Base-by-base conservation (phyloP, 2,113 vertebrate genomes). In the Choloepus hoffmanni region DNA sequence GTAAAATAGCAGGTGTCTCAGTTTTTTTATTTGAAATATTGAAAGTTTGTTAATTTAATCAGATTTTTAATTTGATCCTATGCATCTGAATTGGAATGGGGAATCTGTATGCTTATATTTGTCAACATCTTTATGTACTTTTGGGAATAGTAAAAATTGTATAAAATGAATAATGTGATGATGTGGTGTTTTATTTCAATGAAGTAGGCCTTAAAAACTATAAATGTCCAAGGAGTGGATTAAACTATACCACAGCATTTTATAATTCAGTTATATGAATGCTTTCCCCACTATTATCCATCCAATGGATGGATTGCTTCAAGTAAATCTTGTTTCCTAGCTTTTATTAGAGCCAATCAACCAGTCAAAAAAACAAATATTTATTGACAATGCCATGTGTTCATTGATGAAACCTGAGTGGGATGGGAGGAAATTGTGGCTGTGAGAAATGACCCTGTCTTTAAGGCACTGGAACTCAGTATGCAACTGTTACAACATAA, bases 281-380 rank as follows among this genome's bases (percentile, higher is more conserved):
- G 24, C 85, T 82, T 30, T 85, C 30, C 30, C 16, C 10, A 36
- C 16, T 28, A 21, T 90, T 81, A 72, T 55, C 58, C 78, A 23
- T 45, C 55, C 94, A 83, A 94, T 36, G 36, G 36, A 36, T 36
- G 92, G 73, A n/a, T 78, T 89, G 28, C 18, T 83, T 93, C 73
- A 91, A 73, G 68, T 95, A 85, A 82, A 77, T 93, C 67, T 90
- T 85, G 68, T 89, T 91, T 88, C 48, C 58, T 85, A 62, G 24
- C 40, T 72, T 68, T 92, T 43, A 48, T 50, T 40, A 77, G 77
- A 45, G 15, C 26, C 89, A 82, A 81, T 68, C 78, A 89, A 45
- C 10, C 48, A 92, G 40, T 92, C 58, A 45, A 30, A 74, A 50
- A 88, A 92, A 72, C 40, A 72, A 45, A 36, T 73, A 50, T 28